Percentiles rank a stretch among this genome's conserved stretches.
phyloP scores from a whole-genome alignment of 2,888 invertebrate genomes.

The Andrena dorsata region DNA sequence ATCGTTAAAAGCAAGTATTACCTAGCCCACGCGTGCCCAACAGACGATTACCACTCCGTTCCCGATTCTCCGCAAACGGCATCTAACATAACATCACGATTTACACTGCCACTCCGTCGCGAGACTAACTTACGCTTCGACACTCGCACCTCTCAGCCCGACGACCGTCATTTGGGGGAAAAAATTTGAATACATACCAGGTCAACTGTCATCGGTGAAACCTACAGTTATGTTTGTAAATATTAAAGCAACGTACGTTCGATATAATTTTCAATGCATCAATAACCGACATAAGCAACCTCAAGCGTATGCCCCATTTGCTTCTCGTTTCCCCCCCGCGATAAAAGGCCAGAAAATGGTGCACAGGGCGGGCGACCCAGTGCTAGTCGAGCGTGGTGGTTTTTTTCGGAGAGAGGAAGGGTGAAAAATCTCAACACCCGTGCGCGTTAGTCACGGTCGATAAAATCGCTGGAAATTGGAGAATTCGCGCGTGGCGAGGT shows the following conservation, averaged over 20 bases:
- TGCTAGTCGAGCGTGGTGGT: no score
- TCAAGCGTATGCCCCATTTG: no score
- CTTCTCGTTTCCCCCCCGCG: no score
- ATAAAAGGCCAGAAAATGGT: neutral
- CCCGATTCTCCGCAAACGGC: neutral
- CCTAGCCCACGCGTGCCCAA: no score
- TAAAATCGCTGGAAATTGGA: conserved; percentile 14
- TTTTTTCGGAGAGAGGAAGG: neutral
- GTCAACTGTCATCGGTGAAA: neutral
- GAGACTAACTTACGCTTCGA: neutral
- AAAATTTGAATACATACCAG: neutral
- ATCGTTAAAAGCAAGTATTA: no score
- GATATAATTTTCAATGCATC: neutral
- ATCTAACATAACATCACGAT: neutral
- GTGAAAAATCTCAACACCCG: neutral
- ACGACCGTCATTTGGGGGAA: neutral
- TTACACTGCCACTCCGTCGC: neutral
- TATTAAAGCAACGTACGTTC: neutral
- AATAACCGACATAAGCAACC: no score
- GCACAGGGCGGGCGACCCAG: neutral
- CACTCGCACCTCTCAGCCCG: neutral
- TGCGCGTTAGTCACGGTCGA: conserved; percentile 7
- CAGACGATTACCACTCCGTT: no score
- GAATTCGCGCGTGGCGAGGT: conserved; percentile 1
- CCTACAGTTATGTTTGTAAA: conserved; percentile 24